Evolutionary conservation across 2,888 invertebrate species (phyloP), one percentile per base, ranked within the genome.

Genomic region (Steromphala cineraria): DNA sequence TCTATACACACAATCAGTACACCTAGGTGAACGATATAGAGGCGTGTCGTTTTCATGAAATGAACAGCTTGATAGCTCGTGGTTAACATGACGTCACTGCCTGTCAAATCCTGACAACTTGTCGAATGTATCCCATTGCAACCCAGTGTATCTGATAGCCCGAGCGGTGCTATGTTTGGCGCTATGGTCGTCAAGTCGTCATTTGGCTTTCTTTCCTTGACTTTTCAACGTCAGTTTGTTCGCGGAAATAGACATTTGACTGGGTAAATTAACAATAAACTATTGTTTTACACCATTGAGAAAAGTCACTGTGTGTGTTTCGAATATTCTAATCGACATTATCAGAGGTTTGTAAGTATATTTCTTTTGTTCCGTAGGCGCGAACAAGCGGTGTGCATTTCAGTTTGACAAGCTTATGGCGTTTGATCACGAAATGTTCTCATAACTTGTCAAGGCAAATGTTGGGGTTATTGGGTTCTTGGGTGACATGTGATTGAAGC

Each of bases 371-470:
- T 62, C 62, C 28, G 8, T 15, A 62, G 62, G 62, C 28, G 62
- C 28, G 62, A 62, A 62, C 62, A 62, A 13, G 28, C 21, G 28
- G 62, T 62, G 28, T 62, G 28, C 28, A 62, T 62, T 62, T 62
- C 62, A 62, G 15, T 62, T 24, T 62, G 62, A 62, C 62, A 62
- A 62, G 62, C 62, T 62, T 28, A 62, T 21, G 19, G 62, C 24
- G 17, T 24, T 62, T 28, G 62, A 62, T 62, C 62, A 62, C 62
- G 62, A 28, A 62, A 62, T 28, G 62, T 62, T 62, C 62, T 62
- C 62, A 62, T 62, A 62, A 62, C 62, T 62, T 62, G 62, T 62
- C 62, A 62, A 62, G 62, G 62, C 28, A 62, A 62, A 62, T 62
- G 62, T 28, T 21, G 62, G 62, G 62, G 62, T 62, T 62, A 62